Percentiles rank a stretch among this genome's conserved stretches.
Conservation (phyloP, 2,888 invertebrate species). For the Apoda limacodes region DNA sequence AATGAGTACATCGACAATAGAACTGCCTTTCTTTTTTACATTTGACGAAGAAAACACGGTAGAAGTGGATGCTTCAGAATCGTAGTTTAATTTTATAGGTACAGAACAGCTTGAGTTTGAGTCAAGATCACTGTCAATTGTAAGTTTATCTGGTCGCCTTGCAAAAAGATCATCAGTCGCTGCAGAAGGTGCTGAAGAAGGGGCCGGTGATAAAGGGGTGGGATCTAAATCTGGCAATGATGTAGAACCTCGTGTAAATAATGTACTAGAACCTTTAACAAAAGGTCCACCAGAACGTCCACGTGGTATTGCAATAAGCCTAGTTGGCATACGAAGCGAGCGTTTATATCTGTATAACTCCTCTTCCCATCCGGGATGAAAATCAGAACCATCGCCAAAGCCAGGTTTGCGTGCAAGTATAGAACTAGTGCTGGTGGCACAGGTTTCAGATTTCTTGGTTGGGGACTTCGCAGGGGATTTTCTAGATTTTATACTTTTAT, state of each 20-base stretch:
- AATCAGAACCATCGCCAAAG: conserved; percentile 78
- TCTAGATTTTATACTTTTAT: conserved; percentile 26
- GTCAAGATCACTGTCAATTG: conserved; percentile 74
- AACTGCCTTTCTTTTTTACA: conserved; percentile 58
- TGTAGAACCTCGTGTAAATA: conserved; percentile 75
- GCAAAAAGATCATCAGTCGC: conserved; percentile 68
- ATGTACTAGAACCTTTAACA: conserved; percentile 35
- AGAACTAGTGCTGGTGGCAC: conserved; percentile 41
- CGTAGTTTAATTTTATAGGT: conserved; percentile 68
- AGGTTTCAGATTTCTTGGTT: conserved; percentile 41
- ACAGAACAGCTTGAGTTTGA: conserved; percentile 75
- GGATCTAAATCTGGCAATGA: conserved; percentile 84
- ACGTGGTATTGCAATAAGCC: conserved; percentile 82
- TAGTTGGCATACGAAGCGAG: conserved; percentile 83
- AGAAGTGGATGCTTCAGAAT: conserved; percentile 76
- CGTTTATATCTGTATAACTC: conserved; percentile 86
- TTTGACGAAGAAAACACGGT: conserved; percentile 73
- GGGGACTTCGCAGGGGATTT: conserved; percentile 47
- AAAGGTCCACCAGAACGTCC: conserved; percentile 71
- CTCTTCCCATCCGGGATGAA: conserved; percentile 85
- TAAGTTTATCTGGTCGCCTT: conserved; percentile 54
- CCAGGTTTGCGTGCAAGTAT: conserved; percentile 65
- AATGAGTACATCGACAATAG: conserved; percentile 75
- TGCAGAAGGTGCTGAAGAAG: conserved; percentile 71
- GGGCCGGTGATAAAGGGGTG: conserved; percentile 76